Evolutionary conservation across 30 jellyfish, hydroid and myxozoan genomes (phyloP), one percentile per base, ranked within the genome.

Genomic region (Rhopilema esculentum): DNA sequence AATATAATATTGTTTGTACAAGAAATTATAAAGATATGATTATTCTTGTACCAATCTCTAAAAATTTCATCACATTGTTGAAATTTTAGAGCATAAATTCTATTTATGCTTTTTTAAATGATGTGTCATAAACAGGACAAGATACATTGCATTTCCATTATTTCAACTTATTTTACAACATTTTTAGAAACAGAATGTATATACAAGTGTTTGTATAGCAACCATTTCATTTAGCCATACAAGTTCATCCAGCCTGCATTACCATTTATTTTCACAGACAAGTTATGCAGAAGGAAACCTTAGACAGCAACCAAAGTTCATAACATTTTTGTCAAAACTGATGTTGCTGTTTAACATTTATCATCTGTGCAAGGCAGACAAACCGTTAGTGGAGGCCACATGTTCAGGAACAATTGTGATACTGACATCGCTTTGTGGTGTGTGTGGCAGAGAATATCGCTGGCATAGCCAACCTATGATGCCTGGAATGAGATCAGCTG

Each of bases 321-420:
- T 78, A 78, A 63, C 31, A 0, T 78, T 78, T 31, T 77, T 78
- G 28, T 78, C 88, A 57, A 78, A 78, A 30, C 78, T 78, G 77
- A 16, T 78, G 28, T 32, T 78, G 77, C 88, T 78, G 78, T 78
- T 78, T 63, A 57, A 78, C 30, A 52, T 78, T 49, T 78, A 80
- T 78, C 88, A 78, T 63, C 78, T 78, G 30, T 78, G 88, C 88
- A 57, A 78, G 66, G 88, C 88, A 52, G 88, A 78, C 27, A 30
- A 30, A 17, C 88, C 88, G 30, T 78, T 78, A 31, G 78, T 78
- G 78, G 88, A 78, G 78, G 64, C 65, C 49, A 78, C 78, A 7
- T 78, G 78, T 49, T 78, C 80, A 52, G 77, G 88, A 52, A 78
- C 88, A 24, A 57, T 78, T 81, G 61, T 78, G 65, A 24, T 78